phyloP scores from a whole-genome alignment of 2,888 invertebrate genomes.

The Drosophila paramelanica region DNA sequence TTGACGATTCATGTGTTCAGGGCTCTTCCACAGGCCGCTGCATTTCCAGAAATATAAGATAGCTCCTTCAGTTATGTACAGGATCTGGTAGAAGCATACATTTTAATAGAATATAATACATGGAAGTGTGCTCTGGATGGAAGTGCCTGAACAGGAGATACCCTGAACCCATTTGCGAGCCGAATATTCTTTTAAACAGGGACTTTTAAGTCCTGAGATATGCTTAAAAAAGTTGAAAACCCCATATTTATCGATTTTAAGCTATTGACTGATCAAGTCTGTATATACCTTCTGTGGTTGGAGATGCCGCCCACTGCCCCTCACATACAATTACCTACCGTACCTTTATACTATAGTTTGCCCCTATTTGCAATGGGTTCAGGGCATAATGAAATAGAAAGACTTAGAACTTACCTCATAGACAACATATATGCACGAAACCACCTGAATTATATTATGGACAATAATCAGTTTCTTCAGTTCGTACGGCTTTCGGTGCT shows the following conservation, averaged over 20 bases:
- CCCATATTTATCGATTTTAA: too few relatives aligned
- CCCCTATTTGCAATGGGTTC: not conserved
- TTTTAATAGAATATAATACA: not conserved
- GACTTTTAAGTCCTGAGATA: too few relatives aligned
- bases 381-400: not conserved
- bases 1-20: constrained; percentile 44
- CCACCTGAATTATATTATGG: constrained; percentile 93
- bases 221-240: too few relatives aligned
- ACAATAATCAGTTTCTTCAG: constrained; percentile 88
- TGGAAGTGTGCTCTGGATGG: too few relatives aligned
- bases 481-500: constrained; percentile 88
- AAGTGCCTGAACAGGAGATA: too few relatives aligned
- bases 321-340: too few relatives aligned
- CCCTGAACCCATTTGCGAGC: too few relatives aligned
- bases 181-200: too few relatives aligned
- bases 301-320: too few relatives aligned
- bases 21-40: constrained; percentile 36
- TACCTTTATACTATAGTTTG: not conserved
- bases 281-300: too few relatives aligned
- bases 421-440: constrained; percentile 74
- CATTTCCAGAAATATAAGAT: constrained; percentile 73
- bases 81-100: constrained; percentile 52
- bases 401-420: constrained; percentile 55
- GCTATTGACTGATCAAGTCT: too few relatives aligned
- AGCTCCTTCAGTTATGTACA: constrained; percentile 52